Percentiles rank a stretch among this genome's conserved stretches.
Conservation (phyloP, 2,888 invertebrate species). For the Eupeodes latifasciatus region DNA sequence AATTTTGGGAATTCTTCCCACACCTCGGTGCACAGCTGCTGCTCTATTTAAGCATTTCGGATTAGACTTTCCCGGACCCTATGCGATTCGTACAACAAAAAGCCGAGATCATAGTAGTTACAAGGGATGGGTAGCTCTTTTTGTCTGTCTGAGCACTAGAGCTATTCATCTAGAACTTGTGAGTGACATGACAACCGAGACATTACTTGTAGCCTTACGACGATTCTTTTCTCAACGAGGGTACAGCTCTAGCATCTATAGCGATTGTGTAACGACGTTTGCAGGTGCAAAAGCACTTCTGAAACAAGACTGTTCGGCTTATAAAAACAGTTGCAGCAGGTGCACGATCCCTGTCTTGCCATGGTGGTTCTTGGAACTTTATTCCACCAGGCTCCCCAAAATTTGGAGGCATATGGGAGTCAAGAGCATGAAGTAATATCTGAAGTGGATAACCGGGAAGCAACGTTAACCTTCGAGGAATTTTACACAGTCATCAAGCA, state of each 20-base stretch:
- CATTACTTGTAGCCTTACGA: conserved; percentile 47
- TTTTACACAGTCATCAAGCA: conserved; percentile 11
- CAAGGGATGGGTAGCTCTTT: conserved; percentile 46
- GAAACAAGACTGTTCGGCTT: too few species aligned
- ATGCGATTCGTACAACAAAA: conserved; percentile 44
- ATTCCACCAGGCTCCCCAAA: conserved; percentile 50
- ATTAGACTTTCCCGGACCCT: conserved; percentile 15
- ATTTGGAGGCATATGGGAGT: conserved; percentile 34
- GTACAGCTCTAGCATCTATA: too few species aligned
- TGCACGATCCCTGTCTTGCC: not conserved
- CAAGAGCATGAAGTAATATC: conserved; percentile 3
- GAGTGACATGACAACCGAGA: conserved; percentile 58
- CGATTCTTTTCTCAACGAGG: too few species aligned
- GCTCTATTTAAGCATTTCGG: too few species aligned
- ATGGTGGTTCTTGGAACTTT: conserved; percentile 38
- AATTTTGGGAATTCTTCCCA: too few species aligned
- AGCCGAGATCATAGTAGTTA: conserved; percentile 38
- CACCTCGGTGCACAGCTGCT: conserved; percentile 1
- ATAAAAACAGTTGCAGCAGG: conserved; percentile 12
- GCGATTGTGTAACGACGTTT: too few species aligned
- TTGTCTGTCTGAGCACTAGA: conserved; percentile 41
- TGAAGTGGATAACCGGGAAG: not conserved
- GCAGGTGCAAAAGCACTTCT: too few species aligned
- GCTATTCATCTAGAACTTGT: conserved; percentile 39
- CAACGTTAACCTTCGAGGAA: not conserved